These are phyloP conservation scores for Kryphioiulus occultus DNA, from an alignment of 2,888 invertebrate species.

Conservation along the genomic window DNA sequence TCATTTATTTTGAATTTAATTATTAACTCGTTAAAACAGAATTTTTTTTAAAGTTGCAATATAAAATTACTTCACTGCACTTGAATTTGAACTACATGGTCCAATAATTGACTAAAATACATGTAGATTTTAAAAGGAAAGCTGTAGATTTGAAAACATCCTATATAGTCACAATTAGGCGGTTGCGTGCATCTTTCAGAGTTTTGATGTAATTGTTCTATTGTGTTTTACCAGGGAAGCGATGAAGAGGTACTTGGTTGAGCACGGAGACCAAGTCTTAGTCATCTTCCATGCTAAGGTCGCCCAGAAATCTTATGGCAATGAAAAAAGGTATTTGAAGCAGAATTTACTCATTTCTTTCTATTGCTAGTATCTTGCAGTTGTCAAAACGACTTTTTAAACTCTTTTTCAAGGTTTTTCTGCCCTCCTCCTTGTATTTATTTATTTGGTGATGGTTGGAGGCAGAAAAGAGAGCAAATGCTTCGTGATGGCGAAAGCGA, in stretches of 20 bases:
- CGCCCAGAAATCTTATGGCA: conserved; percentile 99
- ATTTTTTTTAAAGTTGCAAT: too few relatives aligned
- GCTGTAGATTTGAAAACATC: too few relatives aligned
- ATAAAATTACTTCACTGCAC: too few relatives aligned
- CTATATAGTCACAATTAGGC: too few relatives aligned
- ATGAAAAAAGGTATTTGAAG: conserved; percentile 81
- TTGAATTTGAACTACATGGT: too few relatives aligned
- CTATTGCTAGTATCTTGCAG: neutral
- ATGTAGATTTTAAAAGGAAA: too few relatives aligned
- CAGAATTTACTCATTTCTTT: neutral
- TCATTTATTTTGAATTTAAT: too few relatives aligned
- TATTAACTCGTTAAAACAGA: too few relatives aligned
- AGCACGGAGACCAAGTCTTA: conserved; percentile 93
- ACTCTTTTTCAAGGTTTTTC: conserved; percentile 74
- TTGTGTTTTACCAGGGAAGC: conserved; percentile 73
- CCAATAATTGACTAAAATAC: too few relatives aligned
- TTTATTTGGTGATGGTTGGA: conserved; percentile 98
- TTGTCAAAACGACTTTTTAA: neutral
- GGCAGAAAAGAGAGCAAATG: conserved; percentile 92
- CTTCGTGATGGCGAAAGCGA: conserved; percentile 76
- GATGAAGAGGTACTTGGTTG: conserved; percentile 95
- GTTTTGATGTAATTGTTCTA: neutral
- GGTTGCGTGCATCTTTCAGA: neutral
- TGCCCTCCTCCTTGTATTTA: conserved; percentile 99
- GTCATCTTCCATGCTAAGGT: conserved; percentile 99